Conservation (phyloP, 2,797 vertebrate genomes). For the Acrossocheilus fasciatus region DNA sequence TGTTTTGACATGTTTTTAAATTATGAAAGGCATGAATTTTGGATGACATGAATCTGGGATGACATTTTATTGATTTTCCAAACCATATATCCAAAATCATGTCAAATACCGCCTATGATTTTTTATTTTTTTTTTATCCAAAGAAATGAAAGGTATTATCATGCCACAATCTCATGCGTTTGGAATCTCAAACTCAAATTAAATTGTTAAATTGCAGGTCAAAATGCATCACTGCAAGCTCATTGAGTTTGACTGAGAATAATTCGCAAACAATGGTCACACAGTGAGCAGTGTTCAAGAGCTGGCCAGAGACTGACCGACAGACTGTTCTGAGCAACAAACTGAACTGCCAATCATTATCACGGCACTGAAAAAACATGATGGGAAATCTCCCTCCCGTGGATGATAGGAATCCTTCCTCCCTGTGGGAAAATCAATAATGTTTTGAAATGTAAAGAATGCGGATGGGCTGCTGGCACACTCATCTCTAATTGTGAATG, state of each 20-base stretch:
- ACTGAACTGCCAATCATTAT: slow-evolving; percentile 24
- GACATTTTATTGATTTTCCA: not conserved
- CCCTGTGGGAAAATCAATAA: slow-evolving; percentile 41
- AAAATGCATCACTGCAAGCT: slow-evolving; percentile 46
- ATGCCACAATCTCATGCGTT: slow-evolving; percentile 6
- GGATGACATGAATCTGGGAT: not conserved
- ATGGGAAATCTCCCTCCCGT: slow-evolving; percentile 17
- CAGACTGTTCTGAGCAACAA: slow-evolving; percentile 23
- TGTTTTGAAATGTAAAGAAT: slow-evolving; percentile 39
- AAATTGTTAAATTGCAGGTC: slow-evolving; percentile 31
- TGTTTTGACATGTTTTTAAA: slow-evolving; percentile 15
- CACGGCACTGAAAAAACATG: slow-evolving; percentile 4
- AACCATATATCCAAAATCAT: not conserved
- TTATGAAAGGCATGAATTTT: not conserved
- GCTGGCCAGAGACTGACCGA: slow-evolving; percentile 32
- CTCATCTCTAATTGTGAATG: slow-evolving; percentile 28
- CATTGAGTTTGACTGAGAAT: slow-evolving; percentile 42
- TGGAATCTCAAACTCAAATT: slow-evolving; percentile 41
- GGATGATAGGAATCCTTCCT: slow-evolving; percentile 20
- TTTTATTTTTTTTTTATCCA: not conserved
- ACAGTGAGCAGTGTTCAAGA: slow-evolving; percentile 39
- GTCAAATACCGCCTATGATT: not conserved
- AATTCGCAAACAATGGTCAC: slow-evolving; percentile 41
- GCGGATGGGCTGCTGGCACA: slow-evolving; percentile 14
- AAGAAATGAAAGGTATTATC: not conserved